These are phyloP conservation scores for Amphipoea lucens DNA, from an alignment of 2,888 invertebrate genomes.

Conservation along the genomic window DNA sequence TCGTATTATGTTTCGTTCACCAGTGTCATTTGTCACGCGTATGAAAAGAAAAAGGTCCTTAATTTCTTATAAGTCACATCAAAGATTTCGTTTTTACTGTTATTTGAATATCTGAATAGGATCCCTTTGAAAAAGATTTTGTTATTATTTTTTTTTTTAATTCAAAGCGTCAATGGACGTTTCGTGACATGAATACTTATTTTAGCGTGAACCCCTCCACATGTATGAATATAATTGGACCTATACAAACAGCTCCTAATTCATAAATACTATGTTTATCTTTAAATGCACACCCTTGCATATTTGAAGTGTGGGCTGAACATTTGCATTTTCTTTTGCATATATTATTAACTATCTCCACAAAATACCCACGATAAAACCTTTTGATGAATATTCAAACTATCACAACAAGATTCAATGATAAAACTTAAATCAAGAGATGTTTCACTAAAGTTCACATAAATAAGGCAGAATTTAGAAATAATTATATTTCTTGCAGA, in stretches of 20 bases:
- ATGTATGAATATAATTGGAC: conserved; percentile 71
- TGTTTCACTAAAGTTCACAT: not conserved
- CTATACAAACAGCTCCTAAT: conserved; percentile 70
- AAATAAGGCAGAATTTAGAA: not conserved
- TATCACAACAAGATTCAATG: conserved; percentile 2
- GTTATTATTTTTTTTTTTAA: conserved; percentile 56
- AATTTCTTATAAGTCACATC: conserved; percentile 46
- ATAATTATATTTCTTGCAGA: not conserved
- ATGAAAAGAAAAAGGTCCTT: conserved; percentile 47
- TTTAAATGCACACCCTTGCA: conserved; percentile 50
- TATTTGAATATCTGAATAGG: conserved; percentile 37
- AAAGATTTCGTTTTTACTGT: conserved; percentile 45
- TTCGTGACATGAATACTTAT: conserved; percentile 78
- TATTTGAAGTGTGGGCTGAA: conserved; percentile 23
- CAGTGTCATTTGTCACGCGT: conserved; percentile 41
- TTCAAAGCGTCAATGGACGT: conserved; percentile 62
- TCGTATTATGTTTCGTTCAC: conserved; percentile 48
- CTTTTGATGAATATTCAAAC: conserved; percentile 16
- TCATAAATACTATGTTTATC: conserved; percentile 66
- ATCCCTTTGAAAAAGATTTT: conserved; percentile 35
- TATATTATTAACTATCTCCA: conserved; percentile 16
- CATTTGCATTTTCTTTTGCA: conserved; percentile 48
- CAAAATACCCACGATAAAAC: not conserved
- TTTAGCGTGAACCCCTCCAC: conserved; percentile 70
- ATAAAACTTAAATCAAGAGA: not conserved